Conservation (phyloP, 2,888 invertebrate genomes). For the Scaptomyza parva region DNA sequence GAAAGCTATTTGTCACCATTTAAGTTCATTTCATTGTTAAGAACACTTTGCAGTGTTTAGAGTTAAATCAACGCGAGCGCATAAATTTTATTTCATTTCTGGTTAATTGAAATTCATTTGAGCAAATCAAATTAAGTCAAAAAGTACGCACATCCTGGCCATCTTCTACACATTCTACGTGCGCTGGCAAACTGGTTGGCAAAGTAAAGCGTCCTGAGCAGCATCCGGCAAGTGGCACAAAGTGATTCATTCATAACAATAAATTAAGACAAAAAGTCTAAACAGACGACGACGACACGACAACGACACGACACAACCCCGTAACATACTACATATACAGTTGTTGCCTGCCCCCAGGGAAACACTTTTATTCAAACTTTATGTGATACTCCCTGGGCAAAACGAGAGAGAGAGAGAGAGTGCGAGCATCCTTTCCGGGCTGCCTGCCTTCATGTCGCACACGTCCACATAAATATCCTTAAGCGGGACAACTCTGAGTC, state of each 20-base stretch:
- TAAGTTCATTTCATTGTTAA: conserved; percentile 15
- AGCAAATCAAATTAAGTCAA: conserved; percentile 78
- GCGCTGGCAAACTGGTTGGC: conserved; percentile 50
- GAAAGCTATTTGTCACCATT: conserved; percentile 6
- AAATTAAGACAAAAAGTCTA: conserved; percentile 70
- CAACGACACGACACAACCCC: conserved; percentile 38
- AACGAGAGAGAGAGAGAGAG: too few relatives aligned
- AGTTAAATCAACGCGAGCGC: conserved; percentile 37
- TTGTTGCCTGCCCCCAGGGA: conserved; percentile 62
- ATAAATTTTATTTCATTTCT: conserved; percentile 73
- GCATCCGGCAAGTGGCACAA: conserved; percentile 50
- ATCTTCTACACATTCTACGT: too few relatives aligned
- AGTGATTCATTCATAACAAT: conserved; percentile 79
- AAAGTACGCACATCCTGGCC: conserved; percentile 70
- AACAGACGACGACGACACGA: conserved; percentile 42
- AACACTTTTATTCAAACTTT: conserved; percentile 67
- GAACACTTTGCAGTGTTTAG: conserved; percentile 36
- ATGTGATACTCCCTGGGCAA: conserved; percentile 33
- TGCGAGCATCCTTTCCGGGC: conserved; percentile 50
- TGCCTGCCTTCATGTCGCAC: conserved; percentile 17
- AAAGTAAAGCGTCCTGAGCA: conserved; percentile 11
- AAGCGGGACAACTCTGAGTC: conserved; percentile 53
- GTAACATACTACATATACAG: conserved; percentile 39
- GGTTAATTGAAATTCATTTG: conserved; percentile 80
- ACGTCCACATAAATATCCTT: conserved; percentile 65